These are phyloP conservation scores for Kryptolebias marmoratus DNA, from an alignment of 2,113 vertebrate species.

Conservation along the genomic window DNA sequence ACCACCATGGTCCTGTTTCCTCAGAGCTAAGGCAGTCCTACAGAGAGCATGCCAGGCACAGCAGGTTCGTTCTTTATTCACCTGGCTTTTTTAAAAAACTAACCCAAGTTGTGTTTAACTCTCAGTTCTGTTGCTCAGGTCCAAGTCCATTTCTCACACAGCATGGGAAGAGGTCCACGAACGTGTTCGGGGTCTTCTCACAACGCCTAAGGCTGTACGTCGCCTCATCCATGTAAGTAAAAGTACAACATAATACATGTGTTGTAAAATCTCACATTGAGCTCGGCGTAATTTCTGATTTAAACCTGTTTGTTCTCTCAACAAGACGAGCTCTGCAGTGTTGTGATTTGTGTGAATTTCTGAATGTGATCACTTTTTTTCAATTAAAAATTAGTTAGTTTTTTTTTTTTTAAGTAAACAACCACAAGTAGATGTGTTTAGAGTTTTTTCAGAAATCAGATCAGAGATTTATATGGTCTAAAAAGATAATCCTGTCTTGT, in stretches of 20 bases:
- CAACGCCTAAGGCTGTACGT: constrained; percentile 74
- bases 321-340: no score
- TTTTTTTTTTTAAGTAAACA: no score
- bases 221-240: constrained; percentile 75
- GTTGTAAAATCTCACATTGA: no score
- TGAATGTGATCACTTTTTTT: no score
- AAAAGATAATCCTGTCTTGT: no score
- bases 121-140: constrained; percentile 40
- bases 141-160: constrained; percentile 43
- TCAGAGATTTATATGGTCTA: no score
- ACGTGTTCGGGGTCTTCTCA: constrained; percentile 78
- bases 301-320: no score
- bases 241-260: background rate
- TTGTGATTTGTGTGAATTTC: no score
- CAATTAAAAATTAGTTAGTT: no score
- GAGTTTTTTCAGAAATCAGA: no score
- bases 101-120: background rate
- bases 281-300: no score
- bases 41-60: constrained; percentile 14
- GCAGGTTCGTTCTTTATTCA: constrained; percentile 23
- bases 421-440: no score
- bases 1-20: constrained; percentile 22
- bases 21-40: constrained; percentile 18
- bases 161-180: constrained; percentile 83
- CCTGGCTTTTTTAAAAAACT: background rate